Base-by-base conservation (phyloP, 2,888 invertebrate species). In the Apodemia duryi region DNA sequence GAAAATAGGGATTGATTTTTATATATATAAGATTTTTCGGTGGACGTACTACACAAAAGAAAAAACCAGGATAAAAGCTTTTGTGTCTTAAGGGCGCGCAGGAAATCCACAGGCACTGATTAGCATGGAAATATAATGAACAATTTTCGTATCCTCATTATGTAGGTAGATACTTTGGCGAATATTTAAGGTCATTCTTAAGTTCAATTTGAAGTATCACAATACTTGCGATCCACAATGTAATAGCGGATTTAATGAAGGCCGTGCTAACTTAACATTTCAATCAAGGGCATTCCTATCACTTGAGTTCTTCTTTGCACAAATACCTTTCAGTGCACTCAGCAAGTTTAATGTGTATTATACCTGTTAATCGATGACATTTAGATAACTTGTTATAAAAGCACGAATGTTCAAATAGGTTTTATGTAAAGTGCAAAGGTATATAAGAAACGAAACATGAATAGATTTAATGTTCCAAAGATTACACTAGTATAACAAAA, bases 281-380 rank as follows among this genome's bases (percentile, higher is more conserved):
- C 64, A 69, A 70, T 69, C 72, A 72, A 72, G 72, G 72, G 70
- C 72, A 67, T 72, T 72, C 70, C 72, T 70, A 71, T 72, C 71
- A 70, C 72, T 70, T 66, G 57, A 60, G 57, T 60, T 60, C 57
- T 60, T 60, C 57, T 60, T 60, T 60, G 57, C 32, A 35, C 32
- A 35, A 60, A 60, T 60, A 60, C 57, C 57, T 13, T 60, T 60
- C 57, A 35, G 57, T 60, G 68, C 69, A 68, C 70, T 66, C 66
- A 66, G 65, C 61, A 65, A 65, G 29, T 61, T 65, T 61, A 65
- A 57, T 41, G 61, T 61, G 35, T 65, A 64, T 64, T 32, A 60
- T 60, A 35, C 32, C 57, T 32, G 13, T 57, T 57, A 57, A 49
- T 51, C 32, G 32, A 49, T 49, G 62, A 13, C 29, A 62, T 62